Conservation (phyloP, 2,888 invertebrate genomes). For the Diaprepes abbreviatus region DNA sequence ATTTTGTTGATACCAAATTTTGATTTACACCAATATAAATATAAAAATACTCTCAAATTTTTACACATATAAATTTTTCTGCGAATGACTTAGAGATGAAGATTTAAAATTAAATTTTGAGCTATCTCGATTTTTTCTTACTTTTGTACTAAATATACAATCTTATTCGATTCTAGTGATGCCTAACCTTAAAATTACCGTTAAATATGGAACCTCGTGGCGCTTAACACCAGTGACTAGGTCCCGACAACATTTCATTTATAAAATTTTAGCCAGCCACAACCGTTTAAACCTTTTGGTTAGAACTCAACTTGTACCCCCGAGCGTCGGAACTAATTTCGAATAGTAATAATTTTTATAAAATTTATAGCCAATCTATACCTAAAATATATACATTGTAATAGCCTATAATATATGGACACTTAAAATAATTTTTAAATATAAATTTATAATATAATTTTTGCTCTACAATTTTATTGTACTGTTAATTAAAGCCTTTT, state of each 20-base stretch:
- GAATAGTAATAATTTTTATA: conserved; percentile 27
- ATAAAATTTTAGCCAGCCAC: conserved; percentile 57
- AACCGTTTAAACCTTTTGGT: conserved; percentile 55
- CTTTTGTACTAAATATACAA: conserved; percentile 67
- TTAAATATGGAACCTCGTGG: conserved; percentile 61
- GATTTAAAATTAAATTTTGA: conserved; percentile 65
- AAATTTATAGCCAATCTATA: conserved; percentile 41
- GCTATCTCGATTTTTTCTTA: conserved; percentile 67
- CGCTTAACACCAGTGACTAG: conserved; percentile 66
- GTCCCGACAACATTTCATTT: conserved; percentile 63
- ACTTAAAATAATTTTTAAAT: conserved; percentile 43
- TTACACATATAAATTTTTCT: conserved; percentile 68
- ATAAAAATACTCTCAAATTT: conserved; percentile 70
- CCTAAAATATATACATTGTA: conserved; percentile 44
- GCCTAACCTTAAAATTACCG: conserved; percentile 68
- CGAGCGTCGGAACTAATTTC: conserved; percentile 30
- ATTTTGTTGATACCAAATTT: conserved; percentile 69
- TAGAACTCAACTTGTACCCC: conserved; percentile 57
- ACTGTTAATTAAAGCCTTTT: conserved; percentile 48
- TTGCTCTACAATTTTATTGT: conserved; percentile 49
- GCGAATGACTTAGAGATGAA: conserved; percentile 41
- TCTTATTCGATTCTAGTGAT: conserved; percentile 70
- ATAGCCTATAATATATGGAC: conserved; percentile 44
- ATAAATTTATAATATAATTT: conserved; percentile 45
- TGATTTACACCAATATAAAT: conserved; percentile 71